Base-by-base conservation (phyloP, 2,888 invertebrate species). In the Piscicola geometra region DNA sequence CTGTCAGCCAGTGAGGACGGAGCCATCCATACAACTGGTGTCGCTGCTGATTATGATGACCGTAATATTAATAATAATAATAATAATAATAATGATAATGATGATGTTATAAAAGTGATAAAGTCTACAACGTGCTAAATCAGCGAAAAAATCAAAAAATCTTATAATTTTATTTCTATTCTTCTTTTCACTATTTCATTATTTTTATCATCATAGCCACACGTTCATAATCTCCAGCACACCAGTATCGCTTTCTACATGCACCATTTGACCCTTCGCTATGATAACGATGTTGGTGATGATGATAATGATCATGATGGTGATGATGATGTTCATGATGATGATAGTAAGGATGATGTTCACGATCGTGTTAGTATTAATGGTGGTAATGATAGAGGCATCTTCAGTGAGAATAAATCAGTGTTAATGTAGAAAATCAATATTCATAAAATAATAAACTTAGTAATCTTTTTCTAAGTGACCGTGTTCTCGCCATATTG, bases 271-370 rank as follows among this genome's bases (percentile, higher is more conserved):
- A 0, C 15, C 18, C n/a, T n/a, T n/a, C 25, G 25, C 18, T 12
- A n/a, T 21, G 35, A 35, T 41, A 9, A 71, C 41, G 25, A 25
- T 21, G 41, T 18, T 71, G 71, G 35, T 41, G 71, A 47, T 21
- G 36, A n/a, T 71, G 47, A 33, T 36, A 5, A 33, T 47, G 50
- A 47, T 5, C 9, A 21, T 47, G 36, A 68, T 68, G 35, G 12
- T 68, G n/a, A 32, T 68, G 33, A 32, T 68, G 35, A 33, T 68
- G 68, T 28, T 68, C 30, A 32, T 33, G 32, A 32, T 68, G n/a
- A 68, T 68, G 68, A 64, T 30, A 21, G 21, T 64, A n/a, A 64
- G 3, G 64, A 64, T 64, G 64, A 64, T 64, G 30, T 5, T 12
- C 5, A 64, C 21, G 64, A 68, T 33, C 3, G 12, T 35, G 68